Percentiles rank a stretch among this genome's conserved stretches.
phyloP scores from a whole-genome alignment of 2,797 vertebrate genomes.

The Hoplostethus atlanticus region DNA sequence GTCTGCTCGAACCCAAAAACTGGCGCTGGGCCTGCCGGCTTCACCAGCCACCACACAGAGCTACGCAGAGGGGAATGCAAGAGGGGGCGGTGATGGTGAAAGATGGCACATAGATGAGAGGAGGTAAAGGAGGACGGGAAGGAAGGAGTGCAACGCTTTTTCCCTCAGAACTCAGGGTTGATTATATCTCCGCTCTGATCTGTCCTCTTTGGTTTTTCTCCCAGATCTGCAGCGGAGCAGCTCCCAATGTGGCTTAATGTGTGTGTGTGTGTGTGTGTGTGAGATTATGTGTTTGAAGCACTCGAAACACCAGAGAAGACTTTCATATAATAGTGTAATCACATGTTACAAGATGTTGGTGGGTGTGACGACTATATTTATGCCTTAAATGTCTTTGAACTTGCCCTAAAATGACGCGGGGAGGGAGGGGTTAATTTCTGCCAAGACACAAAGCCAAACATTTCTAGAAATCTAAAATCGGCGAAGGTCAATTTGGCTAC shows the following conservation, averaged over 20 bases:
- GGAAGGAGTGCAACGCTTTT: slow-evolving; percentile 66
- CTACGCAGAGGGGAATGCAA: slow-evolving; percentile 21
- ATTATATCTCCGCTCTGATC: slow-evolving; percentile 81
- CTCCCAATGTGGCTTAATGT: slow-evolving; percentile 58
- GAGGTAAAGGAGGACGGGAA: slow-evolving; percentile 63
- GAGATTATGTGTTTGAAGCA: slow-evolving; percentile 57
- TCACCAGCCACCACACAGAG: slow-evolving; percentile 22
- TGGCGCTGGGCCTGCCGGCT: slow-evolving; percentile 32
- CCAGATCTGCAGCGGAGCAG: slow-evolving; percentile 61
- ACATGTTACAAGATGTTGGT: slow-evolving; percentile 45
- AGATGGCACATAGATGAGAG: slow-evolving; percentile 58
- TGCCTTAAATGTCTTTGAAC: slow-evolving; percentile 38
- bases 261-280: slow-evolving; percentile 46
- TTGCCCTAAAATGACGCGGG: slow-evolving; percentile 33
- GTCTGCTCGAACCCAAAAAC: slow-evolving; percentile 29
- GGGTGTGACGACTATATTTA: slow-evolving; percentile 37
- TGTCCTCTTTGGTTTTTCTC: slow-evolving; percentile 73
- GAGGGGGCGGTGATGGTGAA: slow-evolving; percentile 27
- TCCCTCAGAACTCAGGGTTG: slow-evolving; percentile 78
- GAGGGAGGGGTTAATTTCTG: slow-evolving; percentile 2
- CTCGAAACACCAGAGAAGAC: slow-evolving; percentile 48
- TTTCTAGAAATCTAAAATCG: no score
- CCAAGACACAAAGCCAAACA: not conserved
- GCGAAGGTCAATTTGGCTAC: no score
- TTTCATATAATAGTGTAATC: slow-evolving; percentile 60